Conservation (phyloP, 1,140 invertebrate species). For the Tigriopus japonicus region DNA sequence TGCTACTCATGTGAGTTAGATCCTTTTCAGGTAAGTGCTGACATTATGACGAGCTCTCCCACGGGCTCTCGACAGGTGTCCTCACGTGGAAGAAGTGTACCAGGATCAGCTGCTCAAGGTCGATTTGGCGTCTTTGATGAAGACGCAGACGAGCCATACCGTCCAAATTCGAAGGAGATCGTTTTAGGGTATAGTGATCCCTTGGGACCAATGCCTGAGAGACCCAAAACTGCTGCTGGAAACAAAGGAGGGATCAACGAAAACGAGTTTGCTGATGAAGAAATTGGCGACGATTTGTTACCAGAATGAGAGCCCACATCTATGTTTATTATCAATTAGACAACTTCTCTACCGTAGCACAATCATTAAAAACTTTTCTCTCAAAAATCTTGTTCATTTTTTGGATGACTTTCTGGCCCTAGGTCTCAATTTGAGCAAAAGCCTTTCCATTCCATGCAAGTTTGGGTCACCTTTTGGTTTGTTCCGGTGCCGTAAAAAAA, state of each 20-base stretch:
- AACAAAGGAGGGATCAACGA: constrained; percentile 34
- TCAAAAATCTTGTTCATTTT: too few relatives aligned
- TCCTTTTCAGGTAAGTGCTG: neutral
- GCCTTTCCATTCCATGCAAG: too few relatives aligned
- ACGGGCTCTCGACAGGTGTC: too few relatives aligned
- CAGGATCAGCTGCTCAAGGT: neutral
- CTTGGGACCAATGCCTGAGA: constrained; percentile 44
- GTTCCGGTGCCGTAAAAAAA: too few relatives aligned
- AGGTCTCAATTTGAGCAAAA: too few relatives aligned
- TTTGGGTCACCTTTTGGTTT: too few relatives aligned
- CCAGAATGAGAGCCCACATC: constrained; percentile 37
- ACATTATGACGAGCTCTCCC: neutral
- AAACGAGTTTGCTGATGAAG: constrained; percentile 59
- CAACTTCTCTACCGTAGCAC: too few relatives aligned
- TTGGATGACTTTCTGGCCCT: too few relatives aligned
- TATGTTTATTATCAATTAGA: too few relatives aligned
- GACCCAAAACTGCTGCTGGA: constrained; percentile 53
- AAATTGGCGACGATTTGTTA: constrained; percentile 57
- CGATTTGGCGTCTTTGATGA: neutral
- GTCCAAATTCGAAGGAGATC: neutral
- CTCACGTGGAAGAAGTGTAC: neutral
- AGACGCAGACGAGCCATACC: neutral
- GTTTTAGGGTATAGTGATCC: constrained; percentile 51
- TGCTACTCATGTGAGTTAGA: neutral
- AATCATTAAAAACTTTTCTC: too few relatives aligned